Evolutionary conservation across 2,797 vertebrate genomes (phyloP).

Genomic region (Novumbra hubbsi): DNA sequence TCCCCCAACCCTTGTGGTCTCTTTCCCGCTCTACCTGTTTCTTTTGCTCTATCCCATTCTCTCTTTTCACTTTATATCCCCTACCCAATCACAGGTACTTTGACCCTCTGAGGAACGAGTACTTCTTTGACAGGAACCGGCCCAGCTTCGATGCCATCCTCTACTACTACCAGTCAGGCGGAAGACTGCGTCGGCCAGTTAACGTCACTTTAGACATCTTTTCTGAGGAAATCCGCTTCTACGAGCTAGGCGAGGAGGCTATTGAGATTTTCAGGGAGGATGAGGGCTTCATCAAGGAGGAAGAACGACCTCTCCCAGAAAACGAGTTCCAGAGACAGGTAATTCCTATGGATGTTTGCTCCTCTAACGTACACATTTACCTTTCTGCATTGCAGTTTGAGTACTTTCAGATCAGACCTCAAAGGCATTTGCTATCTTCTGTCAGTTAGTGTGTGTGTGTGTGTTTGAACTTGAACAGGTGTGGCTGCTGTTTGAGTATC

Average conservation of each 20-base stretch:
- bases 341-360: not conserved
- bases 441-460: not conserved
- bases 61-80: no score
- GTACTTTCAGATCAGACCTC: not conserved
- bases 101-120: constrained; percentile 85
- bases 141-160: constrained; percentile 88
- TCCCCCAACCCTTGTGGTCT: no score
- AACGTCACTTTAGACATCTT: constrained; percentile 89
- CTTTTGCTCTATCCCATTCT: no score
- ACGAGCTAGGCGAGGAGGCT: constrained; percentile 86
- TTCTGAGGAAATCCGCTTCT: constrained; percentile 88
- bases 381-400: not conserved
- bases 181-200: constrained; percentile 80
- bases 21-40: no score
- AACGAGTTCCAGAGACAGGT: constrained; percentile 86
- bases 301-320: constrained; percentile 83
- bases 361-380: not conserved
- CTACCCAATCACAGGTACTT: constrained; percentile 74
- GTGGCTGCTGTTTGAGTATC: constrained; percentile 88
- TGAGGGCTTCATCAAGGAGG: constrained; percentile 89
- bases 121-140: constrained; percentile 88
- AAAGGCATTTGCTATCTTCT: not conserved
- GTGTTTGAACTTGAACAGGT: constrained; percentile 49
- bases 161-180: constrained; percentile 88
- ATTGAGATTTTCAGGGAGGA: constrained; percentile 90